Evolutionary conservation across 2,888 invertebrate genomes (phyloP).

Genomic region (Yponomeuta sedellus): DNA sequence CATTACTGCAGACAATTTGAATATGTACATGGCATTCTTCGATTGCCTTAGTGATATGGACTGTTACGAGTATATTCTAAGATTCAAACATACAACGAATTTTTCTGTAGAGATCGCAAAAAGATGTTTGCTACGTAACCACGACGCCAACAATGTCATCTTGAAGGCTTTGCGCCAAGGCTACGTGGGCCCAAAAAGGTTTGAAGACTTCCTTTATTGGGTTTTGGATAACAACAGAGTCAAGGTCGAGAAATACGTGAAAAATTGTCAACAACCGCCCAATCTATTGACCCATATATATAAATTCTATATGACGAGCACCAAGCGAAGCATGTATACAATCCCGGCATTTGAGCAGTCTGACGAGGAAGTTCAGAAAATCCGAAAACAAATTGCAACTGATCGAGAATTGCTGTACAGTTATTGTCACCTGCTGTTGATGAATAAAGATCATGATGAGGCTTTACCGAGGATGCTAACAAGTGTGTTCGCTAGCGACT

Average conservation of each 20-base stretch:
- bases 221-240: background rate
- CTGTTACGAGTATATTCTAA: background rate
- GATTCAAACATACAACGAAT: background rate
- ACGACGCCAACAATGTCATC: background rate
- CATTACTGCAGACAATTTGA: background rate
- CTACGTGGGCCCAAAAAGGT: background rate
- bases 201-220: slow-evolving; percentile 2
- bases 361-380: background rate
- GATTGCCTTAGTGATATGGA: background rate
- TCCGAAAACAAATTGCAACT: background rate
- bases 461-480: too few relatives aligned
- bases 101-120: background rate
- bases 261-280: background rate
- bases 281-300: slow-evolving; percentile 1
- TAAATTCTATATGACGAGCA: slow-evolving; percentile 5
- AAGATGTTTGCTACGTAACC: background rate
- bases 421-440: too few relatives aligned
- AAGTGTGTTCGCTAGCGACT: too few relatives aligned
- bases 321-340: slow-evolving; percentile 2
- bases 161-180: background rate
- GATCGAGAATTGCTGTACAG: too few relatives aligned
- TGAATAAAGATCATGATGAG: too few relatives aligned
- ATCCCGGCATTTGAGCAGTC: background rate
- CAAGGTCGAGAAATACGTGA: background rate
- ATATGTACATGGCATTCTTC: background rate